Percentiles rank a stretch among this genome's conserved stretches.
These are phyloP conservation scores for Julus scandinavius DNA, from an alignment of 2,888 invertebrate species.

Conservation along the genomic window DNA sequence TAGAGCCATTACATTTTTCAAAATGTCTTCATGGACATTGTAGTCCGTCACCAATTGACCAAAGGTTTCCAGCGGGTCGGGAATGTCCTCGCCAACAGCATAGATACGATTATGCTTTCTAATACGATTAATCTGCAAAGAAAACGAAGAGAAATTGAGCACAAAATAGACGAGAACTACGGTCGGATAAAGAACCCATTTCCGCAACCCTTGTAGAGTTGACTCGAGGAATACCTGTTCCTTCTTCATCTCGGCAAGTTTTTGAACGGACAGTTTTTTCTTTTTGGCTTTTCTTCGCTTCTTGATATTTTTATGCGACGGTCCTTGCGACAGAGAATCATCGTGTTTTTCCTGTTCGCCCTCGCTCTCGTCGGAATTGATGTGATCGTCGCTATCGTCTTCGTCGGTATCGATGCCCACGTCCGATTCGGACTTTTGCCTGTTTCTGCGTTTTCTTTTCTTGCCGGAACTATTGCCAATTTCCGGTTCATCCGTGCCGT, in stretches of 20 bases:
- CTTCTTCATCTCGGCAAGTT: slow-evolving; percentile 6
- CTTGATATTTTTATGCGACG: neutral
- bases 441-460: slow-evolving; percentile 15
- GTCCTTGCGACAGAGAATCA: neutral
- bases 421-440: neutral
- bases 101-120: slow-evolving; percentile 71
- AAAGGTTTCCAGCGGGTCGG: slow-evolving; percentile 80
- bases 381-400: neutral
- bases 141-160: neutral
- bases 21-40: slow-evolving; percentile 74
- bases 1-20: slow-evolving; percentile 76
- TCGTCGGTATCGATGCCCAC: neutral
- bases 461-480: neutral
- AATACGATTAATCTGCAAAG: slow-evolving; percentile 50
- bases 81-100: slow-evolving; percentile 81
- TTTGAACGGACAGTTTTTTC: slow-evolving; percentile 10
- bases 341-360: neutral
- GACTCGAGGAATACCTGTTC: neutral
- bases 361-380: neutral
- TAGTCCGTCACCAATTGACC: slow-evolving; percentile 72
- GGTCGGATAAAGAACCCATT: neutral
- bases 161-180: neutral
- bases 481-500: neutral
- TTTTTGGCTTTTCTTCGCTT: slow-evolving; percentile 21
- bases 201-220: too few relatives aligned